Conservation (phyloP, 2,888 invertebrate species). For the Clepsis dumicolana region DNA sequence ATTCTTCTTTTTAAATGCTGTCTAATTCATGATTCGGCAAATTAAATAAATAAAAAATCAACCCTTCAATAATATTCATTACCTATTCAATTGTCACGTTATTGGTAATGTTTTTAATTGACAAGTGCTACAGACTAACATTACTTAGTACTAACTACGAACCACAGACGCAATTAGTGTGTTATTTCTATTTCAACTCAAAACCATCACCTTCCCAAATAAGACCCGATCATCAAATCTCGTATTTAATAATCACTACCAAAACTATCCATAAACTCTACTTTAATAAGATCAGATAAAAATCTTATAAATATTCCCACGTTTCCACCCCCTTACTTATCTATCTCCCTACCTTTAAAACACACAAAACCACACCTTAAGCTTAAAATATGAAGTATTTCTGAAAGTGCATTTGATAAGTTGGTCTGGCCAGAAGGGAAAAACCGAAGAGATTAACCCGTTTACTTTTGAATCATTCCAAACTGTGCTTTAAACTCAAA, state of each 20-base stretch:
- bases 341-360: not conserved
- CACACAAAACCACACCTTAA: not conserved
- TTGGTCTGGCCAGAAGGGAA: not conserved
- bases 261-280: conserved; percentile 37
- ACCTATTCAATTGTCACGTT: too few relatives aligned
- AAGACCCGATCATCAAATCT: not conserved
- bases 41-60: too few relatives aligned
- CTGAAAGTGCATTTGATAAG: not conserved
- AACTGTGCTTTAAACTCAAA: not conserved
- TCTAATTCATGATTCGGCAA: too few relatives aligned
- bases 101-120: too few relatives aligned
- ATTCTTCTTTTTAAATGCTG: too few relatives aligned
- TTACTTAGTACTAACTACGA: too few relatives aligned
- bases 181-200: not conserved
- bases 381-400: not conserved
- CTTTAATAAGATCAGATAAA: conserved; percentile 41
- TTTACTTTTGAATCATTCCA: not conserved
- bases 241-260: conserved; percentile 25
- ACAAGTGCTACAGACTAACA: too few relatives aligned
- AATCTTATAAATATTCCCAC: conserved; percentile 44
- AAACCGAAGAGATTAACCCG: not conserved
- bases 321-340: conserved; percentile 33
- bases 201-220: not conserved
- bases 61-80: too few relatives aligned
- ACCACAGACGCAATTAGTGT: too few relatives aligned